Evolutionary conservation across 2,888 invertebrate species (phyloP), one percentile per base, ranked within the genome.

Genomic region (Lapara coniferarum): DNA sequence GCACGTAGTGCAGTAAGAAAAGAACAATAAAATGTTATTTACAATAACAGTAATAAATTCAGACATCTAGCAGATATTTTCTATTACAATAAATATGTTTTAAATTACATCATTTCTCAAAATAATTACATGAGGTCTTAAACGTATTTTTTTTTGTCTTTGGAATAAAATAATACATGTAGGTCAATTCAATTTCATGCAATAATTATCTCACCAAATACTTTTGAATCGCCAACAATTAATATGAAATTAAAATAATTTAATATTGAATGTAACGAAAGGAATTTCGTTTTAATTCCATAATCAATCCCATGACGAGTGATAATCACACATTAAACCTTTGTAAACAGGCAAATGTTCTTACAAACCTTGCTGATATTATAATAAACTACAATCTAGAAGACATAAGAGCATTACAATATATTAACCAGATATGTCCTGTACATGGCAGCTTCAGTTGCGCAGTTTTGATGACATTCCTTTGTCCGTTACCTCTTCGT

Each of bases 1-100:
- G 59, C 66, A 51, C 25, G 13, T 14, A 30, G 37, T 66, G 66
- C 59, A 49, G 13, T 46, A 19, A 63, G 19, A 63, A 59, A 57
- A 57, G 37, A 10, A 30, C 37, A 57, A 37, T 57, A 57, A 59
- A 63, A 63, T 63, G 63, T 44, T 51, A 56, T 52, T 52, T 67
- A 59, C 55, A 55, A 19, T 67, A 57, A 58, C 68, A 58, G 66
- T 66, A 63, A 52, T 57, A 55, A 30, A 51, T 53, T 67, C 37
- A 67, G 44, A 67, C 37, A 72, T 69, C 14, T 37, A 56, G 55
- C 55, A 10, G 12, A n/a, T 46, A 63, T 6, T 49, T 49, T 13
- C 19, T 49, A 8, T 19, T 46, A 19, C 16, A 12, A 19, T 13
- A 63, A 19, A 49, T 49, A 63, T 25, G 10, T 19, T 49, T 49